These are phyloP conservation scores for Drosophila bocqueti DNA, from an alignment of 1,140 invertebrate genomes.

Conservation along the genomic window DNA sequence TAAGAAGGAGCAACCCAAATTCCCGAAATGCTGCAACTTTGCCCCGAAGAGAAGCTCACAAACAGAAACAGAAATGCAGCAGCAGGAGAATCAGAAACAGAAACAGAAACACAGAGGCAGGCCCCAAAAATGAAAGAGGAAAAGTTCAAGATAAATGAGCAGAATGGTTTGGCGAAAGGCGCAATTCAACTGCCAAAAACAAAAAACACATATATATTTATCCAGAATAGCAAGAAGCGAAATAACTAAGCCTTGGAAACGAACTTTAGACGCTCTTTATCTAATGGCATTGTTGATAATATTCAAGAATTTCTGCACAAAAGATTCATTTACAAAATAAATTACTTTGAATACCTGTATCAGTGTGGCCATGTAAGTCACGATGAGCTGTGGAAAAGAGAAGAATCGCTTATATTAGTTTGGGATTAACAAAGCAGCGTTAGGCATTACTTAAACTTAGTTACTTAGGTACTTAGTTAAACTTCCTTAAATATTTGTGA, in stretches of 20 bases:
- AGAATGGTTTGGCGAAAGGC: slow-evolving; percentile 81
- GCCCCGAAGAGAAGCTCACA: slow-evolving; percentile 40
- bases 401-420: no score
- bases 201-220: background rate
- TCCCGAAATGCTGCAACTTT: slow-evolving; percentile 79
- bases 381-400: no score
- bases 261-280: slow-evolving; percentile 8
- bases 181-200: slow-evolving; percentile 78
- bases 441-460: no score
- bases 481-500: background rate
- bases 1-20: slow-evolving; percentile 80
- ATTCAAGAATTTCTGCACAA: background rate
- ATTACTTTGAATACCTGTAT: no score
- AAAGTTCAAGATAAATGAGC: slow-evolving; percentile 81
- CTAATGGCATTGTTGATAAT: background rate
- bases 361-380: no score
- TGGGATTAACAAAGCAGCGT: no score
- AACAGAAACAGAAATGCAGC: slow-evolving; percentile 32
- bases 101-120: slow-evolving; percentile 31
- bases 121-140: slow-evolving; percentile 73
- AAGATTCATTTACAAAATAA: no score
- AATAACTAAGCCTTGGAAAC: slow-evolving; percentile 57
- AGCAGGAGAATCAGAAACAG: slow-evolving; percentile 35
- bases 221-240: background rate
- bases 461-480: no score